phyloP scores from a whole-genome alignment of 2,113 vertebrate genomes.

The Falcunculus frontatus region DNA sequence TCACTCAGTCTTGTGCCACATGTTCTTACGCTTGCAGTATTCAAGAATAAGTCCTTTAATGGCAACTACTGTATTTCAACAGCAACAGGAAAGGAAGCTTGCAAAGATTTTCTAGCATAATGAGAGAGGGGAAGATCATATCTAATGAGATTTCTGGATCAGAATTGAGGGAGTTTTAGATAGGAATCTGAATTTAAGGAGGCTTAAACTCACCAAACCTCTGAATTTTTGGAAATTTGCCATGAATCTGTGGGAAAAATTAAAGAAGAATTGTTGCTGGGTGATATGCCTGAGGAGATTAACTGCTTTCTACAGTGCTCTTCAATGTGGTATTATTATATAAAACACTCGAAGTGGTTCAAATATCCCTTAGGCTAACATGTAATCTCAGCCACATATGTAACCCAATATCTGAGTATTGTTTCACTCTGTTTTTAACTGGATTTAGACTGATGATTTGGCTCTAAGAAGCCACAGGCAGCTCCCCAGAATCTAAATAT shows the following conservation, averaged over 20 bases:
- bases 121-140: not conserved
- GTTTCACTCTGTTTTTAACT: conserved; percentile 49
- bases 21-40: not conserved
- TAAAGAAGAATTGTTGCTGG: conserved; percentile 35
- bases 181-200: conserved; percentile 38
- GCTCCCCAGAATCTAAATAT: not conserved
- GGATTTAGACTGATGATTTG: conserved; percentile 19
- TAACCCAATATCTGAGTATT: conserved; percentile 64
- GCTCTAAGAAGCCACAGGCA: conserved; percentile 31
- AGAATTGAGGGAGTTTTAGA: conserved; percentile 14
- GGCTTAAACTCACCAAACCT: conserved; percentile 17
- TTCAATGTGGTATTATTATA: conserved; percentile 58
- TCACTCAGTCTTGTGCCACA: not conserved
- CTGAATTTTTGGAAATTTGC: not conserved
- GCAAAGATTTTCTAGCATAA: not conserved
- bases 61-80: not conserved
- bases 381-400: conserved; percentile 38
- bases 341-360: conserved; percentile 50
- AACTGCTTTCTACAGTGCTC: conserved; percentile 29
- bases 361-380: conserved; percentile 33
- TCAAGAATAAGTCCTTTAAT: not conserved
- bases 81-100: not conserved
- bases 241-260: conserved; percentile 64
- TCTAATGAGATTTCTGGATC: conserved; percentile 35
- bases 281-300: conserved; percentile 57